Evolutionary conservation across 2,888 invertebrate genomes (phyloP), one percentile per base, ranked within the genome.

Genomic region (Exephanes ischioxanthus): DNA sequence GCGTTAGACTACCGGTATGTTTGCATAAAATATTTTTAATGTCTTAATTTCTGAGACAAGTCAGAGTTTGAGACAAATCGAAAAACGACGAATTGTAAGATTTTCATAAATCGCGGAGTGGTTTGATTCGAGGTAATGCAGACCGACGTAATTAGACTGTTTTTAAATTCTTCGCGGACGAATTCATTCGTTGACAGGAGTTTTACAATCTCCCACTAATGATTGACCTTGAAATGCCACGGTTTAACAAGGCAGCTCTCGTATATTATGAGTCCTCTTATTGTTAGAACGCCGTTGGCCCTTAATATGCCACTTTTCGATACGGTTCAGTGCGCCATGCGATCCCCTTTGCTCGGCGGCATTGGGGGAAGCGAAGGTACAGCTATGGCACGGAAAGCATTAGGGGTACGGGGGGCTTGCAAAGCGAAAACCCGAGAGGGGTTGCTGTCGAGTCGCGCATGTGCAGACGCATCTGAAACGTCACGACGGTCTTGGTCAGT

Each of bases 401-500:
- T 41, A 61, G 19, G 33, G 37, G 41, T 48, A 9, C 30, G 26
- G 16, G 71, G 63, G 79, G 63, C 71, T 51, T 79, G 71, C 63
- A 63, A 63, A 78, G 45, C 78, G 67, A 33, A 33, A 79, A 71
- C 26, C 71, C 70, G 78, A 58, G 82, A 73, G 87, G 85, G 76
- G 84, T 80, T 81, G 84, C 77, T 81, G 75, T 86, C 30, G 33
- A 41, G 58, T 75, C 30, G 73, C 80, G 86, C 88, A 88, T 85
- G 86, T 80, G 81, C 88, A 76, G 81, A 83, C 66, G 61, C 67
- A 75, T 85, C 66, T 45, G 77, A 85, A 83, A 87, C 86, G 87
- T 86, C 87, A 87, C 85, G 68, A 81, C 83, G 85, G 58, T 85
- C 80, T 79, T 80, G 75, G 81, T 85, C 87, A 88, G 86, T 88